Conservation (phyloP, 2,113 vertebrate genomes). For the Urocynchramus pylzowi region DNA sequence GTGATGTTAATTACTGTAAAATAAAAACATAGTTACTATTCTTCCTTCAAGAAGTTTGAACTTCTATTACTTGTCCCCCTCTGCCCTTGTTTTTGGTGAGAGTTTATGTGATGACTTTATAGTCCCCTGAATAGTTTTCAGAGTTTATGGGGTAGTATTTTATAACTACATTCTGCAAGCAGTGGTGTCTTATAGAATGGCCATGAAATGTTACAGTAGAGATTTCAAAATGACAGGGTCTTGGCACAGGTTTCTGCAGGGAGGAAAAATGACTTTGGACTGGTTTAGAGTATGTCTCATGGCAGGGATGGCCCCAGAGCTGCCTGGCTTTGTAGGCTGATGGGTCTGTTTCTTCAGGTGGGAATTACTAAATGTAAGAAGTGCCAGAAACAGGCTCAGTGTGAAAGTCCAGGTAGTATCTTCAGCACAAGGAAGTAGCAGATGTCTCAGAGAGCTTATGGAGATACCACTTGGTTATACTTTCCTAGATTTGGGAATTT, state of each 20-base stretch:
- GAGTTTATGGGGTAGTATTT: constrained; percentile 35
- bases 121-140: constrained; percentile 17
- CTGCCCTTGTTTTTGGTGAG: not conserved
- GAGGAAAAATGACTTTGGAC: not conserved
- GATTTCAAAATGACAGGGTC: not conserved
- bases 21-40: not conserved
- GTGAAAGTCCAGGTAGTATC: not conserved
- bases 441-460: not conserved
- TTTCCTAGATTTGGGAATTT: not conserved
- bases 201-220: not conserved
- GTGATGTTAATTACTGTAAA: not conserved
- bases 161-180: constrained; percentile 25
- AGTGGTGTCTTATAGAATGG: not conserved
- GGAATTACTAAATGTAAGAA: not conserved
- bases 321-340: not conserved
- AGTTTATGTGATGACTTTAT: constrained; percentile 10
- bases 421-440: not conserved
- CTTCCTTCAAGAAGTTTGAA: not conserved
- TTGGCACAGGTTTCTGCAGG: not conserved
- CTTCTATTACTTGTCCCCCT: not conserved
- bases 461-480: not conserved
- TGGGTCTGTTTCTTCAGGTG: not conserved
- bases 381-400: not conserved
- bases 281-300: not conserved
- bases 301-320: not conserved